Evolutionary conservation across 2,113 vertebrate genomes (phyloP), one percentile per base, ranked within the genome.

Genomic region (Pseudolaguvia tuberculata): DNA sequence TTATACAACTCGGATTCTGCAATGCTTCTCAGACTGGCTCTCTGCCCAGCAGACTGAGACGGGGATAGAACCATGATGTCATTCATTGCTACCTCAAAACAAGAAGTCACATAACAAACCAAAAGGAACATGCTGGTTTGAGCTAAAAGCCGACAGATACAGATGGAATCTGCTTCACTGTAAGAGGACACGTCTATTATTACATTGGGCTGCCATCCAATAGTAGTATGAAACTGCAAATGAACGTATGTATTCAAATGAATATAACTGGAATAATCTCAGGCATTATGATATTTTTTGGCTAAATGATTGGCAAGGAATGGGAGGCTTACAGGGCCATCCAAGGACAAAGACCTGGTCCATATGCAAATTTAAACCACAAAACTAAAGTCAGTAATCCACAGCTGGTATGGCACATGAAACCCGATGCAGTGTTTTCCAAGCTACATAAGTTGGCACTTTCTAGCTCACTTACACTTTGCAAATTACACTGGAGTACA

Each of bases 21-120:
- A 39, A 78, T 61, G n/a, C 68, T 69, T 20, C 39, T 52, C 29
- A 57, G 69, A 70, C 59, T 81, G 80, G 76, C 72, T 61, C n/a
- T 10, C 53, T 68, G 72, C 70, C 70, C 25, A 15, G 62, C 50
- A 65, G 59, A 74, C 59, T 50, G 63, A 73, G 58, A 73, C 29
- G 20, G n/a, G 57, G 55, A 42, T n/a, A 71, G 63, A 66, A 47
- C 31, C 31, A 76, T 81, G 76, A 81, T 81, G 77, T 81, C 77
- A 81, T 78, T 72, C 76, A 78, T 11, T 76, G 45, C 68, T 70
- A 78, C 76, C 68, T 78, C 51, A 75, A 15, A 35, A 25, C 47
- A 65, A 55, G 52, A 67, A 68, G 39, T 58, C 70, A 45, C 67
- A 77, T 18, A 77, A 77, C 67, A 77, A 77, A 77, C 67, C n/a